A percentile compares a stretch with the other conserved stretches of the same genome.
phyloP scores from a whole-genome alignment of 2,113 vertebrate species.

The Blennius ocellaris region DNA sequence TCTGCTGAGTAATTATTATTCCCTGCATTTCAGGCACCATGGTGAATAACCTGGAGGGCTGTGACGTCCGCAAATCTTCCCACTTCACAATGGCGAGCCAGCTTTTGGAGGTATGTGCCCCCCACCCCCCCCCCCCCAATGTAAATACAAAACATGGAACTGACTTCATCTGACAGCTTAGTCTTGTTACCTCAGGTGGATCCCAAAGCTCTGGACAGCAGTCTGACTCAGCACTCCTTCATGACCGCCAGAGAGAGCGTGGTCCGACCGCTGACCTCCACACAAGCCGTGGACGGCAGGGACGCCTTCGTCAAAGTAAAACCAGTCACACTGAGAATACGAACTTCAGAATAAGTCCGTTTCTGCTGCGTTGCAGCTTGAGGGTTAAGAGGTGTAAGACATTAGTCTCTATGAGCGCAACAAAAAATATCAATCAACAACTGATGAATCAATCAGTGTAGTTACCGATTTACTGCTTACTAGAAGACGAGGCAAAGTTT shows the following conservation, averaged over 20 bases:
- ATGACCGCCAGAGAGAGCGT: constrained; percentile 90
- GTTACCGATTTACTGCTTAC: too few species aligned
- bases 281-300: constrained; percentile 89
- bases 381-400: too few species aligned
- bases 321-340: not conserved
- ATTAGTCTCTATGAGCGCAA: too few species aligned
- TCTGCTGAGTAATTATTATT: too few species aligned
- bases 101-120: constrained; percentile 87
- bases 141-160: not conserved
- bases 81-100: constrained; percentile 85
- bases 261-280: constrained; percentile 84
- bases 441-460: too few species aligned
- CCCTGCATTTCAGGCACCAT: constrained; percentile 81
- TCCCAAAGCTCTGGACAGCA: constrained; percentile 80
- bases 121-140: too few species aligned
- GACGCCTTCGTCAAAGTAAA: constrained; percentile 95
- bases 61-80: constrained; percentile 81
- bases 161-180: not conserved
- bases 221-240: constrained; percentile 89
- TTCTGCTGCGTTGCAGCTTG: not conserved
- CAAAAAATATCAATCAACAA: too few species aligned
- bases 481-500: too few species aligned
- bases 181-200: constrained; percentile 83
- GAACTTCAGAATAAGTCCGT: not conserved
- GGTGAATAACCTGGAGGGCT: constrained; percentile 90